A percentile compares a stretch with the other conserved stretches of the same genome.
These are phyloP conservation scores for Oophaga pumilio DNA, from an alignment of 2,113 vertebrate species.

Conservation along the genomic window DNA sequence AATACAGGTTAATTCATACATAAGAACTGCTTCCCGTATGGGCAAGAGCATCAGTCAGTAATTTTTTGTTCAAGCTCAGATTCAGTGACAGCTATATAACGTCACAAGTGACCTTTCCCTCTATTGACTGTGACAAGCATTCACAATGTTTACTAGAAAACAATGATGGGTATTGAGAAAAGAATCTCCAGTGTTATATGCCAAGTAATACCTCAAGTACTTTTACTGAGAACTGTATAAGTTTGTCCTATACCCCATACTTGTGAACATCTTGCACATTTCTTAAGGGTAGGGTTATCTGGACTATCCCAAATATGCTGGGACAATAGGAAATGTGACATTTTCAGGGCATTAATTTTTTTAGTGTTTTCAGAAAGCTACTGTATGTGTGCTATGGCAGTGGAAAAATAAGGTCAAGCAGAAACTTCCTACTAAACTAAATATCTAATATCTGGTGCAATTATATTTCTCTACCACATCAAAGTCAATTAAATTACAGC, in stretches of 20 bases:
- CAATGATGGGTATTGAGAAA: constrained; percentile 27
- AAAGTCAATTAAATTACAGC: too few relatives aligned
- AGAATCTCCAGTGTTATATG: not conserved
- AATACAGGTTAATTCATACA: constrained; percentile 3
- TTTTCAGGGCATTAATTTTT: too few relatives aligned
- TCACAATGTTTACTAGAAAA: constrained; percentile 18
- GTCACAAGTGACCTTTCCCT: constrained; percentile 33
- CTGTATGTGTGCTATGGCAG: too few relatives aligned
- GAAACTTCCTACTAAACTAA: too few relatives aligned
- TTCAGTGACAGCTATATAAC: not conserved
- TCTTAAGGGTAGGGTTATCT: not conserved
- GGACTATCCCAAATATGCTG: not conserved
- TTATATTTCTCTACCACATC: too few relatives aligned
- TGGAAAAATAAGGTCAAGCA: too few relatives aligned
- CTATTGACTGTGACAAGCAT: not conserved
- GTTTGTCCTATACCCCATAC: not conserved
- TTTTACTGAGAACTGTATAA: not conserved
- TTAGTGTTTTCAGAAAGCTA: too few relatives aligned
- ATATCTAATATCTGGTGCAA: too few relatives aligned
- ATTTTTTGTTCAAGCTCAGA: not conserved
- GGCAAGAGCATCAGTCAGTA: not conserved
- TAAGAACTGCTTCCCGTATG: not conserved
- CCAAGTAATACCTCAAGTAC: not conserved
- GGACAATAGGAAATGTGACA: not conserved
- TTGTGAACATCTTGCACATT: not conserved